phyloP scores from a whole-genome alignment of 1,140 invertebrate genomes.

The Ptiloglossa arizonensis region DNA sequence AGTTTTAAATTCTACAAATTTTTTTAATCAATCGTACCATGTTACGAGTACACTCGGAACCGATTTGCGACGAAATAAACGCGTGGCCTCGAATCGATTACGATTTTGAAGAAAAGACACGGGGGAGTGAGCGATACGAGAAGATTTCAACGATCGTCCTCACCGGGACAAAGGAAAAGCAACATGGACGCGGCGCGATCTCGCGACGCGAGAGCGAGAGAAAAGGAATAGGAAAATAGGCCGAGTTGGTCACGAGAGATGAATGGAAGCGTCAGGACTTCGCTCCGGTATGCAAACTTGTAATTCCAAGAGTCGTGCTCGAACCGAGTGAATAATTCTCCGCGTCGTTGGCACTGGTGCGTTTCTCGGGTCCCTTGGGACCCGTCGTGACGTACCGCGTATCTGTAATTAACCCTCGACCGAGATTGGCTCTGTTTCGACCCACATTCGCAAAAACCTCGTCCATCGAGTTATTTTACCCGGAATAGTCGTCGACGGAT shows the following conservation, averaged over 20 bases:
- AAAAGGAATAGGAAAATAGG: conserved; percentile 45
- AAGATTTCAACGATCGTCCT: background rate
- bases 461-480: too few species aligned
- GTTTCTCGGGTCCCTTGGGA: too few species aligned
- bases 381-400: too few species aligned
- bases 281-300: background rate
- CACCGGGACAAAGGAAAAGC: conserved; percentile 14
- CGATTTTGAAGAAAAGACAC: background rate
- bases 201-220: background rate
- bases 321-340: background rate
- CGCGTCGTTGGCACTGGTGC: too few species aligned
- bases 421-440: too few species aligned
- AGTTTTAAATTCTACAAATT: too few species aligned
- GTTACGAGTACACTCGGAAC: too few species aligned
- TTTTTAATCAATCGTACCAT: too few species aligned
- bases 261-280: conserved; percentile 36
- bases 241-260: conserved; percentile 67
- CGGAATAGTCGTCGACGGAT: too few species aligned
- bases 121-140: background rate
- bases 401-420: too few species aligned
- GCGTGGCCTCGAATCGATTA: background rate
- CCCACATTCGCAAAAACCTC: too few species aligned
- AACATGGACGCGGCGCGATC: background rate
- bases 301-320: background rate
- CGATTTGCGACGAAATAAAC: too few species aligned